Base-by-base conservation (phyloP, 2,888 invertebrate genomes). In the Argyra leucocephala region DNA sequence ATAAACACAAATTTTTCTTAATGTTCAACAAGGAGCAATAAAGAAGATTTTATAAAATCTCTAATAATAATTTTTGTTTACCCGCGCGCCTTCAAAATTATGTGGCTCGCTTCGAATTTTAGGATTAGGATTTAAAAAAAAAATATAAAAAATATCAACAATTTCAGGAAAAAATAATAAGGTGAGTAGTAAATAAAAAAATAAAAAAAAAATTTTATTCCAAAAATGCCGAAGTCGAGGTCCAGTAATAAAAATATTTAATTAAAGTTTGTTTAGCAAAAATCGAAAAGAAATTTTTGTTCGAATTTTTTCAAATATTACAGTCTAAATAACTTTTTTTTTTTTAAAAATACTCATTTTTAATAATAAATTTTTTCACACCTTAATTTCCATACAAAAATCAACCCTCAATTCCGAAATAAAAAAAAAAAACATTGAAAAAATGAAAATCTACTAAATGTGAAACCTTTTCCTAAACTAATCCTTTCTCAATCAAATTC, bases 261-360 rank as follows among this genome's bases (percentile, higher is more conserved):
- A 71, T 72, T 72, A 71, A 70, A 71, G 72, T 21, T n/a, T 58
- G 65, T 65, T 59, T 67, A 66, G 62, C 22, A 57, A 48, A 65
- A 61, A 62, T 67, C 65, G 74, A 75, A 69, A 64, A 22, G 76
- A 76, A 74, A 78, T 78, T 78, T 78, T 78, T 78, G 77, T 77
- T 77, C 75, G 77, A 74, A 72, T 58, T 60, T 18, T 24, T 31
- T 61, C 15, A 9, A 48, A 48, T 61, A 10, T 58, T 58, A 58
- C 21, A 57, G 21, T 61, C 2, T 61, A 10, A n/a, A 18, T n/a
- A 60, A 9, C 2, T 9, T 12, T 60, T 23, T 59, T 60, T 60
- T 18, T 60, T 60, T 23, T 15, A 22, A 60, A 61, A 61, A 31
- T 26, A 23, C 59, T 59, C 15, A 23, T 15, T 59, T 59, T 58